A percentile compares a stretch with the other conserved stretches of the same genome.
Evolutionary conservation across 2,797 vertebrate species (phyloP).

Genomic region (Acropternis orthonyx): DNA sequence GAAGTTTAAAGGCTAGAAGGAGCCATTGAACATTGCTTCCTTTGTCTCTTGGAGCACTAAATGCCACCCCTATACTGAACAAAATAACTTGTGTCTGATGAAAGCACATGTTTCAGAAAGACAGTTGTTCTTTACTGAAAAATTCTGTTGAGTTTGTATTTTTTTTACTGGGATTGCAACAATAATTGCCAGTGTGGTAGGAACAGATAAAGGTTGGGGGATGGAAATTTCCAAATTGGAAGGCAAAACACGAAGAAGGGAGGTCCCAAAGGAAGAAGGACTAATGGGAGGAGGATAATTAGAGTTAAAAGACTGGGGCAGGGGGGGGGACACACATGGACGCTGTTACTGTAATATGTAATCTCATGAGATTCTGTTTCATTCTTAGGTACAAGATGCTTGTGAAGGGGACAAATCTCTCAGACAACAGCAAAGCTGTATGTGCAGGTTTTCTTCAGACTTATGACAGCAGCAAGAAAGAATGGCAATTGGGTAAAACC

Average conservation of each 20-base stretch:
- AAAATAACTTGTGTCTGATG: slow-evolving; percentile 50
- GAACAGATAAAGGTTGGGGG: neutral
- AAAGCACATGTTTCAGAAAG: slow-evolving; percentile 44
- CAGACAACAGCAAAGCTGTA: slow-evolving; percentile 72
- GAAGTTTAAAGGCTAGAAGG: slow-evolving; percentile 29
- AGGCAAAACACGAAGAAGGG: neutral
- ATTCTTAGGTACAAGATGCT: slow-evolving; percentile 87
- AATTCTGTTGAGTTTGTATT: slow-evolving; percentile 31
- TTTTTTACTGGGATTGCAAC: slow-evolving; percentile 18
- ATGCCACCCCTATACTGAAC: slow-evolving; percentile 16
- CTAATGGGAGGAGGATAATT: neutral
- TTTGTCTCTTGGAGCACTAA: slow-evolving; percentile 37
- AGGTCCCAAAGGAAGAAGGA: neutral
- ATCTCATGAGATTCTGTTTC: slow-evolving; percentile 16
- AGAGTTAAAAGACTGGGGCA: neutral
- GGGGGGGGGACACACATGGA: no score
- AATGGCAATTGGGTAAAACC: slow-evolving; percentile 90
- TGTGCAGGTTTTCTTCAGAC: slow-evolving; percentile 81
- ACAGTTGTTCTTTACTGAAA: slow-evolving; percentile 23
- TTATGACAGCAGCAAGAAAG: slow-evolving; percentile 77
- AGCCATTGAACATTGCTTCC: slow-evolving; percentile 25
- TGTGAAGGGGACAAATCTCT: slow-evolving; percentile 66
- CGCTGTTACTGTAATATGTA: neutral
- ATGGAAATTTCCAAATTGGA: slow-evolving; percentile 40
- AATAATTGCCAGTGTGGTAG: slow-evolving; percentile 20